phyloP scores from a whole-genome alignment of 2,797 vertebrate genomes.

The Dermochelys coriacea region DNA sequence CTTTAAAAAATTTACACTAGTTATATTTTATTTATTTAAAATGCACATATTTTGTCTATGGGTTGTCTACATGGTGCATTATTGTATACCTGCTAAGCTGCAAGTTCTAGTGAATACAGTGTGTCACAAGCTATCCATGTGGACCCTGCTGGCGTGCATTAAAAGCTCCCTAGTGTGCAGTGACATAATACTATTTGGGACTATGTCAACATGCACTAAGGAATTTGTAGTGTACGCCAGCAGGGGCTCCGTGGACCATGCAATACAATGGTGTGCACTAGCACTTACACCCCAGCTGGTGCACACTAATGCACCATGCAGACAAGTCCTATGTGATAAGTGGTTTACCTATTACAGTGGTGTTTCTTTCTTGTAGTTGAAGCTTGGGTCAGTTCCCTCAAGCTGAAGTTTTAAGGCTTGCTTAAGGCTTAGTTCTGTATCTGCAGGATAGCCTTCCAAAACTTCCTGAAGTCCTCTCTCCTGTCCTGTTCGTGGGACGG shows the following conservation, averaged over 20 bases:
- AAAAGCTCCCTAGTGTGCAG: background rate
- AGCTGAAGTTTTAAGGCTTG: slow-evolving; percentile 99
- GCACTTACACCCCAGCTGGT: background rate
- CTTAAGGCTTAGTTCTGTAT: slow-evolving; percentile 97
- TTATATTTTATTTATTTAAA: fast-evolving
- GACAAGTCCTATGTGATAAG: background rate
- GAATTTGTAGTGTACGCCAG: background rate
- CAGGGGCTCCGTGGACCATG: background rate
- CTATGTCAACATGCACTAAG: background rate
- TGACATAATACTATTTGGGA: background rate
- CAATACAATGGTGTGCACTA: background rate
- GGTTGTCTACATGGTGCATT: background rate
- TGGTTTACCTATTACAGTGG: slow-evolving; percentile 93
- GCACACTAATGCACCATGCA: background rate
- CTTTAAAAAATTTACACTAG: fast-evolving
- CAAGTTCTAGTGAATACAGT: background rate
- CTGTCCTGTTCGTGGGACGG: slow-evolving; percentile 90
- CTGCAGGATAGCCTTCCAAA: slow-evolving; percentile 92
- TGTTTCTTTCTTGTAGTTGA: slow-evolving; percentile 99
- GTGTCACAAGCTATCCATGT: background rate
- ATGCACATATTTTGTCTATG: fast-evolving
- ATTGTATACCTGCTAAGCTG: background rate
- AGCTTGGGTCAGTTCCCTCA: slow-evolving; percentile 93
- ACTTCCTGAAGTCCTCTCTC: slow-evolving; percentile 92
- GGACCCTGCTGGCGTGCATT: background rate